Conservation (phyloP, 2,888 invertebrate species). For the Sepiola atlantica region DNA sequence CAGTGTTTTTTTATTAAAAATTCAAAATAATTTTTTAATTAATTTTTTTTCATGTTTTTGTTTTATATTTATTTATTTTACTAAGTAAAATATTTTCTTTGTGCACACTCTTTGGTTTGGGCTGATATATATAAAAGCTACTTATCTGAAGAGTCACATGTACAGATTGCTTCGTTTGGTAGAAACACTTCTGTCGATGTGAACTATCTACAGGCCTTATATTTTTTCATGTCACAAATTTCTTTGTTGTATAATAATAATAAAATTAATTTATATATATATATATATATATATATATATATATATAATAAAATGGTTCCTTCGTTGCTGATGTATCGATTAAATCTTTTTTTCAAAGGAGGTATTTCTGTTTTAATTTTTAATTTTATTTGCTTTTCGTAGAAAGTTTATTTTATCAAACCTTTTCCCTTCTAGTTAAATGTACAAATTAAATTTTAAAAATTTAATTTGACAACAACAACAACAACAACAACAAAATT, state of each 20-base stretch:
- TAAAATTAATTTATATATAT: not conserved
- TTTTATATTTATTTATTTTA: constrained; percentile 32
- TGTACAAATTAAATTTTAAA: not conserved
- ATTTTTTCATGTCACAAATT: constrained; percentile 19
- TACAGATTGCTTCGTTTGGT: not conserved
- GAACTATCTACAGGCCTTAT: not conserved
- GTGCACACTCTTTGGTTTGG: constrained; percentile 16
- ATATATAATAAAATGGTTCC: not conserved
- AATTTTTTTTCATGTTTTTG: not conserved
- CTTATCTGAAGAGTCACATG: not conserved
- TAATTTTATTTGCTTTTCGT: not conserved
- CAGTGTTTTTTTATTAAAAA: too few relatives aligned
- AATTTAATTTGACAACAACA: not conserved
- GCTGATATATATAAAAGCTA: not conserved
- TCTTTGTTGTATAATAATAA: constrained; percentile 4
- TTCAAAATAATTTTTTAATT: too few relatives aligned
- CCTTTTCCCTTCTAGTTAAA: not conserved
- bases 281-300: not conserved
- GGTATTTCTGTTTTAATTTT: constrained; percentile 15
- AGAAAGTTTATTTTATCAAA: not conserved
- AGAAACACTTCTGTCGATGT: not conserved
- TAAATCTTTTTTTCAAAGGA: not conserved
- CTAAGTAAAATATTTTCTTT: not conserved
- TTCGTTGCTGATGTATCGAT: not conserved
- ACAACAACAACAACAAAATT: too few relatives aligned